These are phyloP conservation scores for Aleiodes sp. DNA, from an alignment of 1,140 invertebrate genomes.

Conservation along the genomic window DNA sequence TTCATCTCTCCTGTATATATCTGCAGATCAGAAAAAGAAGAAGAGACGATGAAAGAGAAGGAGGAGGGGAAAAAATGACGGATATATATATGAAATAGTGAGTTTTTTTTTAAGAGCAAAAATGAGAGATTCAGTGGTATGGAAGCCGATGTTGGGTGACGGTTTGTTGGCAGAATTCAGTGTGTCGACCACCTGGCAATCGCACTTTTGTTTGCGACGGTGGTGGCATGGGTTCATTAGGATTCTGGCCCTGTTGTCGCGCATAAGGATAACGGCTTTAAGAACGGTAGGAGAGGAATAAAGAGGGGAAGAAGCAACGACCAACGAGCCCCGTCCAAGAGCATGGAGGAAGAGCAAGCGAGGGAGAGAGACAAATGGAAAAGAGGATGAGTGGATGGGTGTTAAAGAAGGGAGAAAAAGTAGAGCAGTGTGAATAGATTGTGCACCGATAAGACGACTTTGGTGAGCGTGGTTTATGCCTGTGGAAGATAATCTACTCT, in stretches of 20 bases:
- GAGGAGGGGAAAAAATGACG: too few relatives aligned
- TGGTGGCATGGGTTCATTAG: constrained; percentile 20
- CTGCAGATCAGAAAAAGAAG: too few relatives aligned
- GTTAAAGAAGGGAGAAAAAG: background rate
- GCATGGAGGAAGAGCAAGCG: background rate
- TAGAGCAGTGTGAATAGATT: constrained; percentile 23
- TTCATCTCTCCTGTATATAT: too few relatives aligned
- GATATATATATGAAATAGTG: too few relatives aligned
- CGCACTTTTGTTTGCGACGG: background rate
- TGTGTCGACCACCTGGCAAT: constrained; percentile 22
- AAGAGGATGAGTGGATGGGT: too few relatives aligned
- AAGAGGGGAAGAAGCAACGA: constrained; percentile 4
- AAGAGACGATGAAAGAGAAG: too few relatives aligned
- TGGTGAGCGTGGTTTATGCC: background rate
- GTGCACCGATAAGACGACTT: constrained; percentile 14
- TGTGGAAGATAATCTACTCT: constrained; percentile 9
- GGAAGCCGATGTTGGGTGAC: too few relatives aligned
- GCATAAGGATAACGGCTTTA: constrained; percentile 19
- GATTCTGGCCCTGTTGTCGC: constrained; percentile 20
- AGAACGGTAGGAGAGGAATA: constrained; percentile 12
- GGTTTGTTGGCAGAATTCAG: background rate
- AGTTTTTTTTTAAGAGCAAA: too few relatives aligned
- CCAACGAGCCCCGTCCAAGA: background rate
- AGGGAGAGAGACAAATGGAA: background rate
- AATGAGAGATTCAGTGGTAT: too few relatives aligned